Conservation (phyloP, 2,797 vertebrate genomes). For the Nannoperca obscura region DNA sequence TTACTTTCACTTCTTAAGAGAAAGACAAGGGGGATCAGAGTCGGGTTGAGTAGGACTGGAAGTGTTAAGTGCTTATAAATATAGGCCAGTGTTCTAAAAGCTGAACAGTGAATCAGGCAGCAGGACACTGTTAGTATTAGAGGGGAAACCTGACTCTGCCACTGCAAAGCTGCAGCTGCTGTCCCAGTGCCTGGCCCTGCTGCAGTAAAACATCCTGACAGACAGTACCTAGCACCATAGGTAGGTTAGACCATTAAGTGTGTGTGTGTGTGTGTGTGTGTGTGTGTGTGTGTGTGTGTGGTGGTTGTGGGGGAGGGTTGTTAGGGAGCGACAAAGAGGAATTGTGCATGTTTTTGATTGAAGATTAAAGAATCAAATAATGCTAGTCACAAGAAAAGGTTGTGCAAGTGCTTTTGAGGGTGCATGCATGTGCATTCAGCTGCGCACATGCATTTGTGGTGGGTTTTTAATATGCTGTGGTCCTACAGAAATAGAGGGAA, state of each 20-base stretch:
- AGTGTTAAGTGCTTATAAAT: constrained; percentile 90
- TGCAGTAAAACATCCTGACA: constrained; percentile 89
- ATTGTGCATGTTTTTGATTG: constrained; percentile 1
- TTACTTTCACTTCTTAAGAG: constrained; percentile 59
- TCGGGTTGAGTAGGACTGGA: constrained; percentile 64
- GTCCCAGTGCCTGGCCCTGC: constrained; percentile 86
- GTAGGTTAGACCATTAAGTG: constrained; percentile 48
- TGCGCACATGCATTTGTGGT: constrained; percentile 62
- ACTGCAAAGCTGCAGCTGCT: constrained; percentile 90
- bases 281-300: constrained; percentile 22
- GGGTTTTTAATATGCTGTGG: constrained; percentile 85
- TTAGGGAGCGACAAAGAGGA: background rate
- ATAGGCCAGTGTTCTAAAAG: constrained; percentile 94
- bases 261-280: constrained; percentile 35
- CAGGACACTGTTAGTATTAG: constrained; percentile 85
- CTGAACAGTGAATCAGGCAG: constrained; percentile 92
- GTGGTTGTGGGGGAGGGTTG: too few relatives aligned
- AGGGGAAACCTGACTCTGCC: constrained; percentile 88
- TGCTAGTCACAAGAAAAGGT: background rate
- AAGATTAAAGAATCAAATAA: constrained; percentile 8
- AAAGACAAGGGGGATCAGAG: constrained; percentile 57
- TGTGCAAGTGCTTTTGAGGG: constrained; percentile 20
- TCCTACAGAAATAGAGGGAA: constrained; percentile 84
- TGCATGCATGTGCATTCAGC: constrained; percentile 44
- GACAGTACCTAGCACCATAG: constrained; percentile 50